Conservation (phyloP, 1,140 invertebrate species). For the Rhopalosiphum maidis region DNA sequence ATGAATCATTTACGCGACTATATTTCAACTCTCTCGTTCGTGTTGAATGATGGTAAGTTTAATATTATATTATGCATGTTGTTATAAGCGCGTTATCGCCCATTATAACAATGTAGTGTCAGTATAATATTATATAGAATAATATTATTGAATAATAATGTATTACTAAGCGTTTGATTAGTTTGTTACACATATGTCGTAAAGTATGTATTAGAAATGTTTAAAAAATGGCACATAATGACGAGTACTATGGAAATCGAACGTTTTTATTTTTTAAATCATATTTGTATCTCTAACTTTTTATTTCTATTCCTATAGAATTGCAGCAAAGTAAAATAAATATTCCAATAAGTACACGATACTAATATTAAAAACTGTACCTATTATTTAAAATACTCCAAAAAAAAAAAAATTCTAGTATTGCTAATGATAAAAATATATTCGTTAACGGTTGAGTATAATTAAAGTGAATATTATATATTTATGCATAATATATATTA, state of each 20-base stretch:
- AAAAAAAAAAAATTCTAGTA: neutral
- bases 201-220: neutral
- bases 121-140: neutral
- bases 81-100: neutral
- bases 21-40: neutral
- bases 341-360: neutral
- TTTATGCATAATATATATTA: neutral
- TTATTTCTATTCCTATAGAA: neutral
- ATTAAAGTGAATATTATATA: neutral
- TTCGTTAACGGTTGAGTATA: neutral
- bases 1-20: neutral
- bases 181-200: neutral
- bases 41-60: neutral
- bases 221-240: slow-evolving; percentile 5
- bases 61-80: neutral
- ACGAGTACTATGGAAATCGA: neutral
- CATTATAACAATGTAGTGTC: neutral
- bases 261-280: neutral
- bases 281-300: neutral
- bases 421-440: neutral
- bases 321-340: neutral
- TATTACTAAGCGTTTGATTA: neutral
- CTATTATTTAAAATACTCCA: neutral
- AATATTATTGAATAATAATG: neutral
- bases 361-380: neutral